A percentile compares a stretch with the other conserved stretches of the same genome.
phyloP scores from a whole-genome alignment of 1,140 invertebrate species.

The Geopemphigus sp. region DNA sequence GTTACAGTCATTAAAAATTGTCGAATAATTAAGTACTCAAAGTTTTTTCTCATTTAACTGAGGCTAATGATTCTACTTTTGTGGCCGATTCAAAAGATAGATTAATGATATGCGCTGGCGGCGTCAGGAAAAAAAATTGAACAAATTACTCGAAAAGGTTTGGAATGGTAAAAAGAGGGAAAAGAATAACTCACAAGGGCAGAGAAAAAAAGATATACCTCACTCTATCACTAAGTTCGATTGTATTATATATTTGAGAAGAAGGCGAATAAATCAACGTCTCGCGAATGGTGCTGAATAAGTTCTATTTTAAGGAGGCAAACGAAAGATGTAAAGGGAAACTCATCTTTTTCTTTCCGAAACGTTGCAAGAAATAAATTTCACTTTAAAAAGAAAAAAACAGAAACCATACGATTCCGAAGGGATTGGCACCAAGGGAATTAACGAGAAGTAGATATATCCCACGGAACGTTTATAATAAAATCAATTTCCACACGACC shows the following conservation, averaged over 20 bases:
- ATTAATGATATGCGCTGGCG: conserved; percentile 39
- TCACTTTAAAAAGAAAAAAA: conserved; percentile 38
- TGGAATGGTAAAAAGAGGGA: conserved; percentile 38
- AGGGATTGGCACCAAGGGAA: neutral
- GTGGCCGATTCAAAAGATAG: conserved; percentile 42
- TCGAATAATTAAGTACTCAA: conserved; percentile 42
- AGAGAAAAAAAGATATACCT: conserved; percentile 25
- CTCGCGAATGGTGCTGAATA: conserved; percentile 41
- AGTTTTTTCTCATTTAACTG: conserved; percentile 21
- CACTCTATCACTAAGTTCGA: conserved; percentile 47
- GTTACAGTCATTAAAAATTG: conserved; percentile 26
- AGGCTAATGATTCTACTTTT: conserved; percentile 36
- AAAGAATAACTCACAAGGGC: conserved; percentile 26
- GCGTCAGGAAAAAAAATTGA: conserved; percentile 34
- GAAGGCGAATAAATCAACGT: conserved; percentile 49
- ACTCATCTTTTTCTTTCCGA: conserved; percentile 45
- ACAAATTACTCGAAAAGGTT: conserved; percentile 46
- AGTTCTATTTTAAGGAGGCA: conserved; percentile 42
- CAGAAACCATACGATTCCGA: neutral
- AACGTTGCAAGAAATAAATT: conserved; percentile 43
- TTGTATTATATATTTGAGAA: conserved; percentile 46
- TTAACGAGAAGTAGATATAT: conserved; percentile 21
- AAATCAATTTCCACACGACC: neutral
- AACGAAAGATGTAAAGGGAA: conserved; percentile 22
- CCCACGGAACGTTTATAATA: neutral